Evolutionary conservation across 2,797 vertebrate genomes (phyloP).

Genomic region (Myoxocephalus aenaeus): DNA sequence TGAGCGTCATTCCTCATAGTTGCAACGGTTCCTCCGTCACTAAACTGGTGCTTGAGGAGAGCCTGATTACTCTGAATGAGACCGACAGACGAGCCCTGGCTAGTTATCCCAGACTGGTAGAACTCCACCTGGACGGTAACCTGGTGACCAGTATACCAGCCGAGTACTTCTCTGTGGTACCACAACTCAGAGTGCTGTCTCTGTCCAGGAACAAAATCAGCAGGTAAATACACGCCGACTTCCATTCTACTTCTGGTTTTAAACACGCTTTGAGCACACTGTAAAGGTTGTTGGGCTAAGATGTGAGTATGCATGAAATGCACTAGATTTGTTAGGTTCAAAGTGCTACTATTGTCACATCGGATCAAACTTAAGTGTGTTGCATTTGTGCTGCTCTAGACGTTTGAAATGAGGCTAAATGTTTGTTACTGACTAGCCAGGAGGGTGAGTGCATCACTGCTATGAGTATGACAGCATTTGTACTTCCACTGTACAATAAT

Average conservation of each 20-base stretch:
- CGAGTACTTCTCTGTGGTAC: conserved; percentile 78
- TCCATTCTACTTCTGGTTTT: neutral
- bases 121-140: conserved; percentile 86
- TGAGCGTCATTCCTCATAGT: conserved; percentile 71
- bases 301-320: neutral
- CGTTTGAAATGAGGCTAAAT: neutral
- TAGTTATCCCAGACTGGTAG: conserved; percentile 74
- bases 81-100: conserved; percentile 73
- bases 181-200: conserved; percentile 81
- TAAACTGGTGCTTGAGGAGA: conserved; percentile 42
- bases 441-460: neutral
- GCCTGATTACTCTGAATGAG: conserved; percentile 53
- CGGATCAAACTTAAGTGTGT: too few species aligned
- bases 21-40: neutral
- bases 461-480: neutral
- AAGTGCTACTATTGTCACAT: neutral
- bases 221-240: conserved; percentile 47
- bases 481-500: neutral
- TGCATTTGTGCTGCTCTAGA: neutral
- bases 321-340: neutral
- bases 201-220: conserved; percentile 85
- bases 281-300: neutral
- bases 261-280: neutral
- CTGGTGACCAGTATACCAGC: conserved; percentile 72
- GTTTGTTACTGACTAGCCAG: neutral